These are phyloP conservation scores for Varecia variegata DNA, from an alignment of 2,797 vertebrate genomes.

Conservation along the genomic window DNA sequence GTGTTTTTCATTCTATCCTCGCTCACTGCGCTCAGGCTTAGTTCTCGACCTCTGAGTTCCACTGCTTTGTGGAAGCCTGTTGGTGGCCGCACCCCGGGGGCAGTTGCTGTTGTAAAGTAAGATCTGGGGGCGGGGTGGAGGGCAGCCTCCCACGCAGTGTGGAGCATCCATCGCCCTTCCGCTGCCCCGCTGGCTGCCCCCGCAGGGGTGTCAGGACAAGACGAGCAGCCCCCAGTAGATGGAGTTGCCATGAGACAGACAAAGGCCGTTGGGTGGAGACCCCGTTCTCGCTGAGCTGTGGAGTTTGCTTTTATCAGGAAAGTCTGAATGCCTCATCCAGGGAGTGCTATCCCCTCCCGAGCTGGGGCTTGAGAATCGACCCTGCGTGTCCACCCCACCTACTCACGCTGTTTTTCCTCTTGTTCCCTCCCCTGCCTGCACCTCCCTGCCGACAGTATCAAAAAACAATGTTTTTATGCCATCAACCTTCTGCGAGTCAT, in stretches of 20 bases:
- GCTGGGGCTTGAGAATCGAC: neutral
- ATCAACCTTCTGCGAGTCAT: constrained; percentile 96
- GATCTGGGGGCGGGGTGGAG: neutral
- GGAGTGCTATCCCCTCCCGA: neutral
- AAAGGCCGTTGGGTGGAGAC: neutral
- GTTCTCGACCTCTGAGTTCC: neutral
- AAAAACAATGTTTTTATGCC: constrained; percentile 99
- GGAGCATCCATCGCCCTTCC: neutral
- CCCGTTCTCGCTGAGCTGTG: neutral
- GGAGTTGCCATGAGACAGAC: neutral
- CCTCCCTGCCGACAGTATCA: constrained; percentile 86
- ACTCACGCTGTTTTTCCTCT: constrained; percentile 50
- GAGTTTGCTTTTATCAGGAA: neutral
- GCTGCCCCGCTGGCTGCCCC: neutral
- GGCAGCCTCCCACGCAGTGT: neutral
- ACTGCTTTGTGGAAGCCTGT: neutral
- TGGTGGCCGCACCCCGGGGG: neutral
- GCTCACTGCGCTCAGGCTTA: no score
- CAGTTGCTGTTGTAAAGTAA: neutral
- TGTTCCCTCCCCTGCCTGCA: constrained; percentile 50
- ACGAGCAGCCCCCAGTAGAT: neutral
- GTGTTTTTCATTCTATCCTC: neutral
- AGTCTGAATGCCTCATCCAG: neutral
- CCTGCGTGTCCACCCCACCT: neutral
- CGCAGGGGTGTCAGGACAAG: accelerated